Base-by-base conservation (phyloP, 2,797 vertebrate species). In the Threskiornis aethiopicus region DNA sequence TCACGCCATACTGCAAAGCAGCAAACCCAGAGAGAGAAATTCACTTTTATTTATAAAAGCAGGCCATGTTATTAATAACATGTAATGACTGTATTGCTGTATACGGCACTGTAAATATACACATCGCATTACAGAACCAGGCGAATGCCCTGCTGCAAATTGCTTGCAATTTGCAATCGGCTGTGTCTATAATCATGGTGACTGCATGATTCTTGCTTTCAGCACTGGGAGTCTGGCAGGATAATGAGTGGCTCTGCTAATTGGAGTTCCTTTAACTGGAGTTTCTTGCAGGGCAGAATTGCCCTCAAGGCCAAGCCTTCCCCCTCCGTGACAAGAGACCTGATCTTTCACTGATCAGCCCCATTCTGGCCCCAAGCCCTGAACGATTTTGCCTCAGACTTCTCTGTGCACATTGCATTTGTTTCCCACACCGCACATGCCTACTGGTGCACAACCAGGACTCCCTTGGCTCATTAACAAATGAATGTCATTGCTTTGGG, bases 181-280 rank as follows among this genome's bases (percentile, higher is more conserved):
- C 78, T 75, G 78, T 57, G 84, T 59, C 72, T 90, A 42, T 73
- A 90, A 90, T 94, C 92, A 84, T 1, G 16, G 73, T 52, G 88
- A 62, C 78, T 51, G 91, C 59, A 6, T 75, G 87, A 54, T 52
- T 47, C 67, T 55, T 18, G 59, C 65, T 66, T 66, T 77, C 84
- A 79, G 88, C 37, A 2, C 83, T 9, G 42, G 51, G 55, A 58
- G 62, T 18, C 57, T 84, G 73, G 67, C 79, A 80, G 75, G 73
- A 64, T 73, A 87, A 75, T 49, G 57, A 91, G 73, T 9, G 58
- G 57, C 73, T 88, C 51, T 70, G 79, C 51, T 91, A 75, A 91
- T 49, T 70, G 88, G 73, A 80, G 73, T 61, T 85, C 39, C 41
- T 64, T 58, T 65, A 64, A 47, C 21, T 47, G 1, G 37, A 75